Evolutionary conservation across 2,888 invertebrate genomes (phyloP).

Genomic region (Lysandra coridon): DNA sequence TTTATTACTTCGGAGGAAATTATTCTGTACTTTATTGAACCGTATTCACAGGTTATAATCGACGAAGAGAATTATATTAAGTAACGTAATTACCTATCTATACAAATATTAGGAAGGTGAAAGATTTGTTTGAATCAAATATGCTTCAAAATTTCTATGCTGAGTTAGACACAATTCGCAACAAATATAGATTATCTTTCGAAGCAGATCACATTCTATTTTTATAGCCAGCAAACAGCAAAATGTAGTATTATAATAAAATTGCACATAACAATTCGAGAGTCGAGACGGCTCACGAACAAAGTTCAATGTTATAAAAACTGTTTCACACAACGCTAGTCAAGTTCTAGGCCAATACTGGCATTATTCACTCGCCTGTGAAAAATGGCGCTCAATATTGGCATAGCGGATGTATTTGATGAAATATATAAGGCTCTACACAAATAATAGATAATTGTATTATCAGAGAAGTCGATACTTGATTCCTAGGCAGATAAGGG

Average conservation of each 20-base stretch:
- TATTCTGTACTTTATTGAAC: not conserved
- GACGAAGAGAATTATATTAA: too few species aligned
- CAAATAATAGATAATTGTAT: not conserved
- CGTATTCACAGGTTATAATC: not conserved
- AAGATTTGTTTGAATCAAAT: not conserved
- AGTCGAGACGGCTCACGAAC: not conserved
- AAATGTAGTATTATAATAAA: not conserved
- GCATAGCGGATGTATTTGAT: slow-evolving; percentile 35
- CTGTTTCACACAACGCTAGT: slow-evolving; percentile 17
- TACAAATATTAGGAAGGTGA: too few species aligned
- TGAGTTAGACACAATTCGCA: too few species aligned
- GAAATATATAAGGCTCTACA: slow-evolving; percentile 20
- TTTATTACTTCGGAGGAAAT: slow-evolving; percentile 10
- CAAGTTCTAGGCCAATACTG: slow-evolving; percentile 34
- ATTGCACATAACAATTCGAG: not conserved
- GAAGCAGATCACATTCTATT: too few species aligned
- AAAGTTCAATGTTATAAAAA: not conserved
- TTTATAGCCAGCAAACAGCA: too few species aligned
- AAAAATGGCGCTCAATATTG: slow-evolving; percentile 31
- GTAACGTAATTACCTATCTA: too few species aligned
- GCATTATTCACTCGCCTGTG: slow-evolving; percentile 7
- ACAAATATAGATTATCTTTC: too few species aligned
- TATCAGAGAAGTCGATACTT: too few species aligned
- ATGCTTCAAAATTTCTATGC: too few species aligned
- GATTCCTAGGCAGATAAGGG: too few species aligned